A percentile compares a stretch with the other conserved stretches of the same genome.
These are phyloP conservation scores for Coendou prehensilis DNA, from an alignment of 2,797 vertebrate species.

Conservation along the genomic window DNA sequence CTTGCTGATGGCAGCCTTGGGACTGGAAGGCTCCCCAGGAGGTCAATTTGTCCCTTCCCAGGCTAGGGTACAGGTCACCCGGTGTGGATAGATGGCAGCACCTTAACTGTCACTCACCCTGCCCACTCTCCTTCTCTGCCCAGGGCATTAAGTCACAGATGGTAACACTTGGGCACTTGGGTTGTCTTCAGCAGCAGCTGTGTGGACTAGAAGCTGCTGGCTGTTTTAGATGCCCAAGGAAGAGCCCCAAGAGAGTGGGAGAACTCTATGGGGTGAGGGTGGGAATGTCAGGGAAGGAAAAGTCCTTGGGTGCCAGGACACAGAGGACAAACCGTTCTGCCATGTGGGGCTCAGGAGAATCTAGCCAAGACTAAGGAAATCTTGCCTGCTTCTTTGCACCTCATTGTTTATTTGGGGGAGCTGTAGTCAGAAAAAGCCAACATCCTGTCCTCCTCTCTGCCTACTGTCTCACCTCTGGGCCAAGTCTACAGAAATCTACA, in stretches of 20 bases:
- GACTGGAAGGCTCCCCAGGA: not conserved
- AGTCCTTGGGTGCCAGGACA: not conserved
- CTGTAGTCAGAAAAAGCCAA: not conserved
- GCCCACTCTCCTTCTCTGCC: not conserved
- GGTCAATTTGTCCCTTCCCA: not conserved
- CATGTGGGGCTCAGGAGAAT: not conserved
- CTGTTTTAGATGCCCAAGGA: not conserved
- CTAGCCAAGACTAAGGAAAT: not conserved
- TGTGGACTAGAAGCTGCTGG: not conserved
- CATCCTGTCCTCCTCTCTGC: not conserved
- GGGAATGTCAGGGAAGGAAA: too few species aligned
- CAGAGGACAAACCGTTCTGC: not conserved
- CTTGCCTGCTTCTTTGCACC: not conserved
- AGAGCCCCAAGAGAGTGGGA: not conserved
- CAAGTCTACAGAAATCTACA: not conserved
- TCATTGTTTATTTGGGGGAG: not conserved
- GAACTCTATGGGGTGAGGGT: not conserved
- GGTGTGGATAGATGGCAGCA: not conserved
- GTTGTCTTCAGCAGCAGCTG: not conserved
- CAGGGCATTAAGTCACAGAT: too few species aligned
- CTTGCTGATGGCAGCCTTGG: not conserved
- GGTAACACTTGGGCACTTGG: fast-evolving
- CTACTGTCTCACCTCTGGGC: not conserved
- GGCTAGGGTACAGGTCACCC: not conserved
- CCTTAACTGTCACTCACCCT: not conserved